Percentiles rank a stretch among this genome's conserved stretches.
phyloP scores from a whole-genome alignment of 2,113 vertebrate species.

The Melanerpes aurifrons region DNA sequence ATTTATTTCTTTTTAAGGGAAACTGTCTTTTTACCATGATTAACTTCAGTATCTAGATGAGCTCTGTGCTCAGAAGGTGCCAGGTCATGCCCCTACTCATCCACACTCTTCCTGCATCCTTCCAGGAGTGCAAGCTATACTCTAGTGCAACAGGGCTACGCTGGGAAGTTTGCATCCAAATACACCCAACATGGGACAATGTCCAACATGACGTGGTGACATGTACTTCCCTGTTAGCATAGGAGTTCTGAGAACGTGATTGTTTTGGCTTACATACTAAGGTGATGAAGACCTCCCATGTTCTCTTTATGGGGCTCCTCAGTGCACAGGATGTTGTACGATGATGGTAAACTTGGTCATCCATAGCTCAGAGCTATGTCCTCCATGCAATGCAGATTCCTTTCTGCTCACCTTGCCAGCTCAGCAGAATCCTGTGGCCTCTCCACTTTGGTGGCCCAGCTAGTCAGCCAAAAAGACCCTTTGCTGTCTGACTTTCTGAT shows the following conservation, averaged over 20 bases:
- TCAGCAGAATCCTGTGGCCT: neutral
- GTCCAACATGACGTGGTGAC: neutral
- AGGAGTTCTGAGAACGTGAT: neutral
- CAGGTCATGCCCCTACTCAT: neutral
- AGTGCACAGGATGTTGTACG: neutral
- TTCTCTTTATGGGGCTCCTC: neutral
- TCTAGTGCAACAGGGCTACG: neutral
- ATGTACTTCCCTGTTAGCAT: fast-evolving
- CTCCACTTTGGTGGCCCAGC: neutral
- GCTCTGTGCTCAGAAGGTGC: neutral
- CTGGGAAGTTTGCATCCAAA: neutral
- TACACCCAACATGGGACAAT: neutral
- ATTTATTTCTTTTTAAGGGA: neutral
- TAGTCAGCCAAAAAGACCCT: fast-evolving
- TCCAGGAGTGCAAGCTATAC: neutral
- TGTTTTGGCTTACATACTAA: neutral
- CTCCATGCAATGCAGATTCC: neutral
- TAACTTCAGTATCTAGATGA: neutral
- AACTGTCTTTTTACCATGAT: neutral
- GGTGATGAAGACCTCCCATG: neutral
- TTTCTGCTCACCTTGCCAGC: neutral
- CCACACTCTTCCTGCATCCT: neutral
- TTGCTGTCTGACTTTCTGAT: neutral
- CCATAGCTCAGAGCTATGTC: neutral
- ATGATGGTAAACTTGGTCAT: neutral